Percentiles rank a stretch among this genome's conserved stretches.
These are phyloP conservation scores for Gavia stellata DNA, from an alignment of 2,113 vertebrate genomes.

Conservation along the genomic window DNA sequence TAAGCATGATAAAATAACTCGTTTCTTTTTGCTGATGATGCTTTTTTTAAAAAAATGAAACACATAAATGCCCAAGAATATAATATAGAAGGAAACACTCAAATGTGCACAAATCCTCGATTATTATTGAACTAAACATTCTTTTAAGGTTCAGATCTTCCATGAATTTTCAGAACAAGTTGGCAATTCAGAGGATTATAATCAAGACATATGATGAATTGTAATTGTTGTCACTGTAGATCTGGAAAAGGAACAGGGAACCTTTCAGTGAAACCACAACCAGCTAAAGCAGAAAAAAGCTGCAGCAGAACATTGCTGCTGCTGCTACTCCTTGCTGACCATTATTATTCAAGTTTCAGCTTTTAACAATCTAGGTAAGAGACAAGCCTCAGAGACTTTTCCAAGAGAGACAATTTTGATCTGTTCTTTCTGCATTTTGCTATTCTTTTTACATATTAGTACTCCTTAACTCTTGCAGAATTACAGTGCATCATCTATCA, in stretches of 20 bases:
- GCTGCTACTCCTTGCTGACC: neutral
- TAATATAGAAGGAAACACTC: neutral
- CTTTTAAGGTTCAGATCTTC: neutral
- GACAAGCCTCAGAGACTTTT: neutral
- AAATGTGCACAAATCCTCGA: neutral
- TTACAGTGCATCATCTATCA: neutral
- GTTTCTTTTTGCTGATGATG: neutral
- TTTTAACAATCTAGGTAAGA: neutral
- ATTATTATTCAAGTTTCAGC: neutral
- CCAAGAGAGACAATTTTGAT: neutral
- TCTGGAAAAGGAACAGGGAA: neutral
- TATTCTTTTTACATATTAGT: neutral
- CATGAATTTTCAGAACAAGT: neutral
- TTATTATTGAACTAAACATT: neutral
- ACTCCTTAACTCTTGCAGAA: neutral
- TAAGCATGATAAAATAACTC: neutral
- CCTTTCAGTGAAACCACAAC: neutral
- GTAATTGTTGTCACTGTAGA: neutral
- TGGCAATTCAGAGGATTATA: neutral
- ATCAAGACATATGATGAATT: neutral
- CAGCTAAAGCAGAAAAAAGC: neutral
- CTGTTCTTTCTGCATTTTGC: neutral
- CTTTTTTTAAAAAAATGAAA: neutral
- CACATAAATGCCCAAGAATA: neutral
- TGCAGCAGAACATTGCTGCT: neutral